Percentiles rank a stretch among this genome's conserved stretches.
Evolutionary conservation across 2,888 invertebrate genomes (phyloP).

Genomic region (Tipula lateralis): DNA sequence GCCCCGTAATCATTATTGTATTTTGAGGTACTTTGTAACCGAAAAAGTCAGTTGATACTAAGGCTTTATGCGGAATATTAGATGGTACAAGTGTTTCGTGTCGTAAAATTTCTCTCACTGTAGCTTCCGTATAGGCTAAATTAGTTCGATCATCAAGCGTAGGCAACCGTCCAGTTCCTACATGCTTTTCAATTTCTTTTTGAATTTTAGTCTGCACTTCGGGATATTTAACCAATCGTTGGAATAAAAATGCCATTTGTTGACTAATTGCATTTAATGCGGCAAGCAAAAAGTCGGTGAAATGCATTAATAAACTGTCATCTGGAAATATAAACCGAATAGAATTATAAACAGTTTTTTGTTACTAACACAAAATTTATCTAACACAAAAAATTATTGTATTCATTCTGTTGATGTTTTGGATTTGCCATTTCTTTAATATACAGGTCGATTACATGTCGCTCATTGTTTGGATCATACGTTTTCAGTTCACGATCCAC

Average conservation of each 20-base stretch:
- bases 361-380: too few relatives aligned
- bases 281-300: constrained; percentile 60
- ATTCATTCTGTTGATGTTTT: constrained; percentile 38
- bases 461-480: constrained; percentile 49
- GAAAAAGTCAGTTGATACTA: constrained; percentile 51
- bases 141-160: constrained; percentile 55
- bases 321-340: constrained; percentile 40
- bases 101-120: constrained; percentile 57
- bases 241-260: constrained; percentile 52
- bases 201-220: constrained; percentile 56
- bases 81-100: constrained; percentile 59
- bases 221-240: constrained; percentile 53
- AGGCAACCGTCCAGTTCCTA: constrained; percentile 57
- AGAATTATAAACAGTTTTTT: too few relatives aligned
- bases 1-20: constrained; percentile 54
- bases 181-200: constrained; percentile 58
- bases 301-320: constrained; percentile 57
- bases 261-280: constrained; percentile 53
- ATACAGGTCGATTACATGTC: constrained; percentile 61
- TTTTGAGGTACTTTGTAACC: constrained; percentile 58
- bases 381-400: constrained; percentile 37
- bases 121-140: constrained; percentile 60
- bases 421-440: constrained; percentile 55
- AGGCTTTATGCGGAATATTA: constrained; percentile 54
- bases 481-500: constrained; percentile 51